Conservation (phyloP, 2,888 invertebrate species). For the Homarus gammarus region DNA sequence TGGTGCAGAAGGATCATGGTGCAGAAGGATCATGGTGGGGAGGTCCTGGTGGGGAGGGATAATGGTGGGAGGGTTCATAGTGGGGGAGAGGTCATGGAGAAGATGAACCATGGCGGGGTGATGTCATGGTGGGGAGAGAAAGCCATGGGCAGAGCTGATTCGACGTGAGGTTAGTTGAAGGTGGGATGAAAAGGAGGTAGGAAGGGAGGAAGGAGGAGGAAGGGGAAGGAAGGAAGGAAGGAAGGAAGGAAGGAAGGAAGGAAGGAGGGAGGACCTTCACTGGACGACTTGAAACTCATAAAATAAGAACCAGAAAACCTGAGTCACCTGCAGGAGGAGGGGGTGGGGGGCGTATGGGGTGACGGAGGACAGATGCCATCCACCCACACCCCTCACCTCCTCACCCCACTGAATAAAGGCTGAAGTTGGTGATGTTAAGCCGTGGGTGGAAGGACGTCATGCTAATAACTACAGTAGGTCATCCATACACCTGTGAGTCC, state of each 20-base stretch:
- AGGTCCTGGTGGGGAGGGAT: conserved; percentile 19
- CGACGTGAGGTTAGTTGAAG: background rate
- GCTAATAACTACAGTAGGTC: no score
- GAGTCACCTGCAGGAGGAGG: no score
- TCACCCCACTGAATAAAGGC: no score
- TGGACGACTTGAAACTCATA: no score
- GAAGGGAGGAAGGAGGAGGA: background rate
- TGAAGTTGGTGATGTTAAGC: no score
- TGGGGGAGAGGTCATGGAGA: background rate
- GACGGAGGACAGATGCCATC: no score
- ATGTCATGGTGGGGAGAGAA: background rate
- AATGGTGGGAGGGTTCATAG: background rate
- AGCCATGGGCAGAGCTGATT: background rate
- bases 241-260: background rate
- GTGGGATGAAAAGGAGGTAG: background rate
- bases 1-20: background rate
- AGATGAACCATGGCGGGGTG: background rate
- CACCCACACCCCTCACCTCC: no score
- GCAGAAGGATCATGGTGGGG: background rate
- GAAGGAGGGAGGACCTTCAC: background rate
- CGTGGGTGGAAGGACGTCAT: no score
- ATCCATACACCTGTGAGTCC: no score
- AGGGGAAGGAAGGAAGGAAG: background rate
- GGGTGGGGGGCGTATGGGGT: no score
- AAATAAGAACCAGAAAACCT: no score